These are phyloP conservation scores for Eucidaris tribuloides DNA, from an alignment of 35 echinoderm and acorn worm genomes.

Conservation along the genomic window DNA sequence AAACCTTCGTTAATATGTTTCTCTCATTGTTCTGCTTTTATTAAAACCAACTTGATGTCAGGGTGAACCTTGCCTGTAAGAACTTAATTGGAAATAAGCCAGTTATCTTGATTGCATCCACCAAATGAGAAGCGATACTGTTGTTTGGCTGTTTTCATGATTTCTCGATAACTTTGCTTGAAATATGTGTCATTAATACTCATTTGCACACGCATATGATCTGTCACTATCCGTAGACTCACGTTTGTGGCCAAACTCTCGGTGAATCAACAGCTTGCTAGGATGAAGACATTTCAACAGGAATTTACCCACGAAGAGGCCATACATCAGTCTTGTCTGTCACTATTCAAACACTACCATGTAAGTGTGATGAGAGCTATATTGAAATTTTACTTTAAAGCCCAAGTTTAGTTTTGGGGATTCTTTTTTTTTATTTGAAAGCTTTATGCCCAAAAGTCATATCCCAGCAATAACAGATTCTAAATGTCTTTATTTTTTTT, in stretches of 20 bases:
- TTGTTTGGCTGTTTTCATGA: background rate
- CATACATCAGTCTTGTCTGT: slow-evolving; percentile 1
- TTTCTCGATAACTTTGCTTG: background rate
- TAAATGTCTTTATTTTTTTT: too few relatives aligned
- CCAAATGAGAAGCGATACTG: background rate
- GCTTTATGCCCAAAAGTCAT: too few relatives aligned
- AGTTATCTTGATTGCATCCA: background rate
- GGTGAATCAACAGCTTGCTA: slow-evolving; percentile 37
- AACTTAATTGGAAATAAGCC: background rate
- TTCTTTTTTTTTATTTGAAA: too few relatives aligned
- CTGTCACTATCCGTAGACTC: slow-evolving; percentile 8
- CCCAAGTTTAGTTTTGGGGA: too few relatives aligned
- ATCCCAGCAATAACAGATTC: too few relatives aligned
- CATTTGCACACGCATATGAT: background rate
- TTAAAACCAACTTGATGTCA: too few relatives aligned
- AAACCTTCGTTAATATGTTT: too few relatives aligned
- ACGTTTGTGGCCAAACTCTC: slow-evolving; percentile 76
- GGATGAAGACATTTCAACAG: slow-evolving; percentile 33
- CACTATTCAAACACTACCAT: slow-evolving; percentile 30
- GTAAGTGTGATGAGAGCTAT: too few relatives aligned
- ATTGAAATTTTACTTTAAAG: too few relatives aligned
- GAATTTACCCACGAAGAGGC: slow-evolving; percentile 32
- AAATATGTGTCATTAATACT: background rate
- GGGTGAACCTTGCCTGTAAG: too few relatives aligned
- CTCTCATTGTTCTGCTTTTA: too few relatives aligned